A percentile compares a stretch with the other conserved stretches of the same genome.
These are phyloP conservation scores for Gryllus bimaculatus DNA, from an alignment of 1,140 invertebrate species.

Conservation along the genomic window DNA sequence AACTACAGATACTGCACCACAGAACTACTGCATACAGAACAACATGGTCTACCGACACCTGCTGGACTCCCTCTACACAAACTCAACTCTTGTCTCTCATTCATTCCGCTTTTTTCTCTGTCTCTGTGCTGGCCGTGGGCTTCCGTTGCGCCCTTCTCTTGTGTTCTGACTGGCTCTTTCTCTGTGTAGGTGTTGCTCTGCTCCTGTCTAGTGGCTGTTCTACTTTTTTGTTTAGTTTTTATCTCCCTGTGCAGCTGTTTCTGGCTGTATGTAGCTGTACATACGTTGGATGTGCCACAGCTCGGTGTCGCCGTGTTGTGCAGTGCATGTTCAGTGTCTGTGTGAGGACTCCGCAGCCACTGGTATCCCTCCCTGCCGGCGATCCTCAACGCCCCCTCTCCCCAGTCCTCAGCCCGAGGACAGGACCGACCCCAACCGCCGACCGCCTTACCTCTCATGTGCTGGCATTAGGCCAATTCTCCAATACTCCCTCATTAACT, in stretches of 20 bases:
- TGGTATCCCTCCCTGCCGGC: not conserved
- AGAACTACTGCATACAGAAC: not conserved
- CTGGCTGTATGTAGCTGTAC: slow-evolving; percentile 18
- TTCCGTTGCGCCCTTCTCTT: slow-evolving; percentile 15
- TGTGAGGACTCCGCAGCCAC: not conserved
- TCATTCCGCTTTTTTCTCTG: slow-evolving; percentile 17
- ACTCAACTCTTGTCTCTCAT: slow-evolving; percentile 7
- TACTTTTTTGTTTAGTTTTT: slow-evolving; percentile 17
- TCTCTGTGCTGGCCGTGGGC: slow-evolving; percentile 20
- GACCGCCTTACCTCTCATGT: too few species aligned
- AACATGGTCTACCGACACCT: slow-evolving; percentile 13
- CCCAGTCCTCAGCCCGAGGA: too few species aligned
- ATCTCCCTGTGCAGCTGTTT: slow-evolving; percentile 7
- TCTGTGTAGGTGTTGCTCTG: slow-evolving; percentile 21
- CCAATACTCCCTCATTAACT: too few species aligned
- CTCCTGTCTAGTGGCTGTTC: slow-evolving; percentile 21
- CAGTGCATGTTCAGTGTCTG: not conserved
- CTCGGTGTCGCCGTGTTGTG: slow-evolving; percentile 9
- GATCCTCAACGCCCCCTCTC: too few species aligned
- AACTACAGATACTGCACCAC: slow-evolving; percentile 10
- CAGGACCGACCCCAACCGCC: too few species aligned
- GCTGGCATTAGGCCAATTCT: too few species aligned
- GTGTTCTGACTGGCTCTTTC: slow-evolving; percentile 19
- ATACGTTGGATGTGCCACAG: slow-evolving; percentile 11
- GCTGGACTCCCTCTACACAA: slow-evolving; percentile 12